Percentiles rank a stretch among this genome's conserved stretches.
These are phyloP conservation scores for Hyposoter dolosus DNA, from an alignment of 2,888 invertebrate species.

Conservation along the genomic window DNA sequence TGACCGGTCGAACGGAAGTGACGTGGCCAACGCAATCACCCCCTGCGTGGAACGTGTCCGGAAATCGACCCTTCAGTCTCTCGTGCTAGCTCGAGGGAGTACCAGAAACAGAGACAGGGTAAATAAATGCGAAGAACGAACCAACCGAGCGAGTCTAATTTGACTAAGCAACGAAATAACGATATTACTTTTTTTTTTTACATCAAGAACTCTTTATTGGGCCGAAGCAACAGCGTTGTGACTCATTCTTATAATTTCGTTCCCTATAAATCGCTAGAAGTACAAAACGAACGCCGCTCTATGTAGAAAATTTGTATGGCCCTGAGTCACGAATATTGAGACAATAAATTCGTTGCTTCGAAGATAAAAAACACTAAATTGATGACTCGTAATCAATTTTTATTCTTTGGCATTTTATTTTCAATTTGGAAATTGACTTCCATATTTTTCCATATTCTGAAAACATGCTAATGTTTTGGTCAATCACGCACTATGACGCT, in stretches of 20 bases:
- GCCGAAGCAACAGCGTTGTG: not conserved
- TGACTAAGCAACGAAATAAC: conserved; percentile 76
- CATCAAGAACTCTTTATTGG: not conserved
- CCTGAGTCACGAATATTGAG: not conserved
- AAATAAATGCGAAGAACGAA: conserved; percentile 62
- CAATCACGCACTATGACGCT: not conserved
- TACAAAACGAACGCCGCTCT: not conserved
- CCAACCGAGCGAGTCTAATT: conserved; percentile 74
- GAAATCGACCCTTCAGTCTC: conserved; percentile 76
- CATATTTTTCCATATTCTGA: not conserved
- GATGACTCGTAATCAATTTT: not conserved
- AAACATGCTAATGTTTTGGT: not conserved
- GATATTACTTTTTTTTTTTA: conserved; percentile 65
- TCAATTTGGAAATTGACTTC: not conserved
- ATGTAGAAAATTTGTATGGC: not conserved
- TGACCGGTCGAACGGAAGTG: conserved; percentile 78
- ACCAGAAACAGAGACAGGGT: conserved; percentile 51
- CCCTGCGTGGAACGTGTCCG: conserved; percentile 76
- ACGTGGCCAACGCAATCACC: conserved; percentile 77
- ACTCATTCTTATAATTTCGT: conserved; percentile 21
- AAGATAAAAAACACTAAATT: not conserved
- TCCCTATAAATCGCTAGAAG: not conserved
- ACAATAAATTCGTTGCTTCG: not conserved
- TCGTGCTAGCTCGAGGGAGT: conserved; percentile 21
- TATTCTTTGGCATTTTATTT: not conserved